Evolutionary conservation across 2,113 vertebrate species (phyloP).

Genomic region (Cyanoliseus patagonus): DNA sequence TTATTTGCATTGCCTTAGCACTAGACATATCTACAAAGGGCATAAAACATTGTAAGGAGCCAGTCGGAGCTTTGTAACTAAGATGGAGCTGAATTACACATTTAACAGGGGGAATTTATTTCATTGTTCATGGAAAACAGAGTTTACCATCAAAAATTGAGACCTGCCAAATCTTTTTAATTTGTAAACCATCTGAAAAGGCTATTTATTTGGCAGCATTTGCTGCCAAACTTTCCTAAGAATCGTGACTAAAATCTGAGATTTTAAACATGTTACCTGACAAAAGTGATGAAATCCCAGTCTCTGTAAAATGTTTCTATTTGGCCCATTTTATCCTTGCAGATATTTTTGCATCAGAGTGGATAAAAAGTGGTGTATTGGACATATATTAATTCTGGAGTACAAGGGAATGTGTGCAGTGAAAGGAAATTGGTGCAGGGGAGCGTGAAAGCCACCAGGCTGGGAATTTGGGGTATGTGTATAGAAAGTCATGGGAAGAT

Average conservation of each 20-base stretch:
- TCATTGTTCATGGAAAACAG: neutral
- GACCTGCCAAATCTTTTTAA: neutral
- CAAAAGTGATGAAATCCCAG: neutral
- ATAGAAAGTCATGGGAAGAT: conserved; percentile 19
- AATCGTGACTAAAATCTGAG: neutral
- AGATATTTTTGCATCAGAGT: neutral
- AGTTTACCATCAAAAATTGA: neutral
- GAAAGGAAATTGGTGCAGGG: neutral
- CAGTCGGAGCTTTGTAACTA: neutral
- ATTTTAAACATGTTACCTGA: neutral
- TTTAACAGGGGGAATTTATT: neutral
- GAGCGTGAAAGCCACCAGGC: neutral
- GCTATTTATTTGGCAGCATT: neutral
- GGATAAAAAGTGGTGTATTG: neutral
- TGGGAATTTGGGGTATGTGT: neutral
- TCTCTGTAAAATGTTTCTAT: neutral
- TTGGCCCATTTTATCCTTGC: neutral
- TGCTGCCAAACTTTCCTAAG: neutral
- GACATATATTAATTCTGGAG: neutral
- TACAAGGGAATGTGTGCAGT: neutral
- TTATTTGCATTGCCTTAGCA: conserved; percentile 44
- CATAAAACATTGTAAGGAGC: neutral
- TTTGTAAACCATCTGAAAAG: neutral
- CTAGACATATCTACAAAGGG: neutral
- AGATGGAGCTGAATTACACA: neutral